Conservation (phyloP, 2,888 invertebrate genomes). For the Maniola hyperantus region DNA sequence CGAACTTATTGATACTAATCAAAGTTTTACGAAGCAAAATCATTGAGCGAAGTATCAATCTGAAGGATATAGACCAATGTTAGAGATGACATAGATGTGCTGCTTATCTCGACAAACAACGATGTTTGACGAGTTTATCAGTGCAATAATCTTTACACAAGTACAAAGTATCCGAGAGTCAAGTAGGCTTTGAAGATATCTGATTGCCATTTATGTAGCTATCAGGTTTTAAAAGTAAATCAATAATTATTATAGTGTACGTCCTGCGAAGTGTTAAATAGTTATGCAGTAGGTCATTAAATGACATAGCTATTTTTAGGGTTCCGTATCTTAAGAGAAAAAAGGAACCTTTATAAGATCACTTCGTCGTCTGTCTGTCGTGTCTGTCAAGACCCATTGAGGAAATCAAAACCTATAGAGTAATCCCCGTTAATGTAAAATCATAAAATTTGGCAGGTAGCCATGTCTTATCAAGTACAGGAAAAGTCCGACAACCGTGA, state of each 20-base stretch:
- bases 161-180: conserved; percentile 10
- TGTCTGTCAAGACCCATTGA: no score
- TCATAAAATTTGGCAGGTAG: no score
- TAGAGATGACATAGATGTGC: conserved; percentile 14
- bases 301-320: no score
- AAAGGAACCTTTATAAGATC: no score
- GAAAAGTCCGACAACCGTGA: no score
- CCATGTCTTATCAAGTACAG: no score
- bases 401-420: no score
- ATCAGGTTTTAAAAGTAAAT: conserved; percentile 15
- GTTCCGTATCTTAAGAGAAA: no score
- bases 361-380: no score
- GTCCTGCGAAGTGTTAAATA: no score
- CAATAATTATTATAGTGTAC: neutral
- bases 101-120: conserved; percentile 26
- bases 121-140: conserved; percentile 22
- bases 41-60: conserved; percentile 2
- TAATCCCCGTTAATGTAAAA: no score
- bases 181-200: conserved; percentile 15
- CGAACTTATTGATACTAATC: neutral
- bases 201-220: conserved; percentile 13
- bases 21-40: neutral
- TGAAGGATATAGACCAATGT: conserved; percentile 11
- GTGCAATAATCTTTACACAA: conserved; percentile 17
- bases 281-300: no score